Evolutionary conservation across 2,888 invertebrate species (phyloP).

Genomic region (Protonemura montana): DNA sequence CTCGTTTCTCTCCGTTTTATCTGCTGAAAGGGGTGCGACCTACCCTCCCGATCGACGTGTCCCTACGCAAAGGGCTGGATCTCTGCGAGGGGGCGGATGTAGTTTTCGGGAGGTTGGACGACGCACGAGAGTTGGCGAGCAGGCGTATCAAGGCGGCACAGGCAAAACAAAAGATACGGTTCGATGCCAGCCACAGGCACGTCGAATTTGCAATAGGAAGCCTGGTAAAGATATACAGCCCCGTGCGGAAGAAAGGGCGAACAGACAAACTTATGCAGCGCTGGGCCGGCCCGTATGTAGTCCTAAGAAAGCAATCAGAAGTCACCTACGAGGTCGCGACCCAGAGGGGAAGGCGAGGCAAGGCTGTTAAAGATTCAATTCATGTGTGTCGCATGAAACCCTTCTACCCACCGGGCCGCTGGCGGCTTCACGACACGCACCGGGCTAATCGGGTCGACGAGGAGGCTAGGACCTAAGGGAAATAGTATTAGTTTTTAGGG

Average conservation of each 20-base stretch:
- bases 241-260: constrained; percentile 22
- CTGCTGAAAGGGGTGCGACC: constrained; percentile 50
- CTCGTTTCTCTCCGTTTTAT: constrained; percentile 48
- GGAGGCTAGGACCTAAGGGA: no score
- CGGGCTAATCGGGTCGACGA: no score
- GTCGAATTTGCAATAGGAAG: not conserved
- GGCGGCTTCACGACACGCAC: not conserved
- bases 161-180: constrained; percentile 13
- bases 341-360: not conserved
- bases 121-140: not conserved
- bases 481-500: no score
- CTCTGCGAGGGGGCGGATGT: not conserved
- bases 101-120: not conserved
- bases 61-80: constrained; percentile 21
- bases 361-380: not conserved
- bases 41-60: constrained; percentile 47
- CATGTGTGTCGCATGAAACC: constrained; percentile 31
- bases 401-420: not conserved
- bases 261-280: not conserved
- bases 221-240: constrained; percentile 8
- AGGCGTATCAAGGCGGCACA: not conserved
- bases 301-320: not conserved
- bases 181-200: constrained; percentile 2
- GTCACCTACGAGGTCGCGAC: constrained; percentile 1
- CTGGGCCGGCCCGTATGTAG: constrained; percentile 1